Base-by-base conservation (phyloP, 2,888 invertebrate genomes). In the Bruchidius siliquastri region DNA sequence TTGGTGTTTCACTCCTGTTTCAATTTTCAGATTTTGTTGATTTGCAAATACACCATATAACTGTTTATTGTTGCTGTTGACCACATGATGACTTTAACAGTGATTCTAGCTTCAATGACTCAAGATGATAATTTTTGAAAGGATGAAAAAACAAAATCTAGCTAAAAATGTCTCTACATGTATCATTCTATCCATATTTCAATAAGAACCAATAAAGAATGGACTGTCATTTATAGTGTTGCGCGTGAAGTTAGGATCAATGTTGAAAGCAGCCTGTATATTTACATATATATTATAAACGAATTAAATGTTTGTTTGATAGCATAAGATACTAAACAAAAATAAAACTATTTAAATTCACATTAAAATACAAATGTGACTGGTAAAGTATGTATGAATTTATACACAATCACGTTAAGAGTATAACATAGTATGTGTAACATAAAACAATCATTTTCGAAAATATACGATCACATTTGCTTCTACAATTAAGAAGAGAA, bases 191-290 rank as follows among this genome's bases (percentile, higher is more conserved):
- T n/a, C n/a, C n/a, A n/a, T n/a, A n/a, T n/a, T n/a, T n/a, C n/a
- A n/a, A n/a, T n/a, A n/a, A n/a, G n/a, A n/a, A n/a, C n/a, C n/a
- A n/a, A n/a, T n/a, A n/a, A n/a, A n/a, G n/a, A n/a, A n/a, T n/a
- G n/a, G n/a, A n/a, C n/a, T n/a, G n/a, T n/a, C n/a, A n/a, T n/a
- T n/a, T n/a, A n/a, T n/a, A n/a, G n/a, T n/a, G n/a, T n/a, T n/a
- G n/a, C n/a, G n/a, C 18, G 13, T 49, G 18, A 49, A 4, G 49
- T 49, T 49, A 13, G 49, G 6, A 18, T 49, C 49, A 49, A 49
- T 78, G 77, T 78, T 76, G 74, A 73, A 75, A 67, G 73, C 71
- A 73, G 73, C 72, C 66, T 69, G 70, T 67, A 74, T 68, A 74
- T 72, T 71, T 71, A 72, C 32, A 75, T 75, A 75, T 75, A 68